Base-by-base conservation (phyloP, 2,888 invertebrate genomes). In the Halocaridina rubra region DNA sequence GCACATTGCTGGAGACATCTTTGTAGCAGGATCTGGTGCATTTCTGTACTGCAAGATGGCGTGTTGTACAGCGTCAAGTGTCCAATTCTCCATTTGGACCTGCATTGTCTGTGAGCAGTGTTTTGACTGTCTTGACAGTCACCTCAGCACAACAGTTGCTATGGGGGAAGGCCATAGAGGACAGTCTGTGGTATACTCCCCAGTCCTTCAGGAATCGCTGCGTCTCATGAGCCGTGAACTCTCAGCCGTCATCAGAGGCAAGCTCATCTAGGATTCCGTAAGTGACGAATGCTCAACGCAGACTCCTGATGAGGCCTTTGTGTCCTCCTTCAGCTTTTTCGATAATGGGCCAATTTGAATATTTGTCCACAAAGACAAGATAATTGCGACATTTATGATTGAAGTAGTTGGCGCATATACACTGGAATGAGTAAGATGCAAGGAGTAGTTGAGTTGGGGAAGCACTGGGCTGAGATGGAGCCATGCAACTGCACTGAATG, bases 31-130 rank as follows among this genome's bases (percentile, higher is more conserved):
- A 39, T 77, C 81, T 4, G 80, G 85, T 0, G 80, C 80, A 59
- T 85, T 85, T 1, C 75, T 53, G 59, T 67, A 85, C 39, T 85
- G 80, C 3, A 85, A 69, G 1, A 85, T 64, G 67, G 84, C 80
- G 4, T 64, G 32, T n/a, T 76, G 67, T 39, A 80, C 74, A 10
- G n/a, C 39, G 2, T 80, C 69, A 13, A 67, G 30, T 85, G 75
- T 80, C 67, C 53, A 85, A 69, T 22, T 39, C 22, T 16, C 75
- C 85, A 16, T 76, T 19, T 16, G 76, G 16, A 13, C 10, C 32
- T 8, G 80, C 80, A 64, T 64, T 80, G 69, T 80, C 75, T 8
- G 80, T 80, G 16, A 80, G 33, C 3, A 80, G 39, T 10, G 13
- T 29, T 59, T 84, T 80, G 22, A 75, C 39, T 5, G 32, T 67